phyloP scores from a whole-genome alignment of 2,797 vertebrate genomes.

The Acanthis flammea region DNA sequence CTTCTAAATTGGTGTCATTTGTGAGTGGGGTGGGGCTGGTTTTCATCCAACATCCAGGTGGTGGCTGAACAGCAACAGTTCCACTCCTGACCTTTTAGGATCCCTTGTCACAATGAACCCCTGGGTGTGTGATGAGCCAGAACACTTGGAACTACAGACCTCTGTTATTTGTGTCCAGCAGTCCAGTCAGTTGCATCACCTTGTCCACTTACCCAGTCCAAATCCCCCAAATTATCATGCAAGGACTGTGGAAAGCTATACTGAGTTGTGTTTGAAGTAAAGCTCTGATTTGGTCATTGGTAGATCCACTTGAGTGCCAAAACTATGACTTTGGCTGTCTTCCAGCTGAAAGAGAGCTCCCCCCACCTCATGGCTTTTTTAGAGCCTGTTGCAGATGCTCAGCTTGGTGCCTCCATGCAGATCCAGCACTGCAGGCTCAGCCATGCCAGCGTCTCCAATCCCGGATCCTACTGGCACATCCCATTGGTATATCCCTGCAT shows the following conservation, averaged over 20 bases:
- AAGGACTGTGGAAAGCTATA: accelerated
- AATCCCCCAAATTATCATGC: not conserved
- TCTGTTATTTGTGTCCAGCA: not conserved
- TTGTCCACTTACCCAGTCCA: not conserved
- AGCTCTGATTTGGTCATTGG: not conserved
- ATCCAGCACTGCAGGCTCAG: not conserved
- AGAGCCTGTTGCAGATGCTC: not conserved
- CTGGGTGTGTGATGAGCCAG: not conserved
- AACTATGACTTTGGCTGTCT: not conserved
- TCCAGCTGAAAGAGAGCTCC: not conserved
- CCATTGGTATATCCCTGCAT: not conserved
- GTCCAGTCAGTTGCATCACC: not conserved
- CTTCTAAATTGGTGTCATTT: not conserved
- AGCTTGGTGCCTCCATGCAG: not conserved
- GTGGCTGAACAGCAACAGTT: not conserved
- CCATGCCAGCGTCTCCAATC: not conserved
- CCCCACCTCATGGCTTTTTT: accelerated
- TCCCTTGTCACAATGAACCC: not conserved
- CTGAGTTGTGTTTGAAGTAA: not conserved
- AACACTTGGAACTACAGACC: not conserved
- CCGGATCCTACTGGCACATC: not conserved
- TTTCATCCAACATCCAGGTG: not conserved
- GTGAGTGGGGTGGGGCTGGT: not conserved
- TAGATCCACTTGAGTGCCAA: not conserved
- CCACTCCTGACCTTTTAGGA: not conserved